Evolutionary conservation across 2,888 invertebrate species (phyloP).

Genomic region (Sclerodermus sp.): DNA sequence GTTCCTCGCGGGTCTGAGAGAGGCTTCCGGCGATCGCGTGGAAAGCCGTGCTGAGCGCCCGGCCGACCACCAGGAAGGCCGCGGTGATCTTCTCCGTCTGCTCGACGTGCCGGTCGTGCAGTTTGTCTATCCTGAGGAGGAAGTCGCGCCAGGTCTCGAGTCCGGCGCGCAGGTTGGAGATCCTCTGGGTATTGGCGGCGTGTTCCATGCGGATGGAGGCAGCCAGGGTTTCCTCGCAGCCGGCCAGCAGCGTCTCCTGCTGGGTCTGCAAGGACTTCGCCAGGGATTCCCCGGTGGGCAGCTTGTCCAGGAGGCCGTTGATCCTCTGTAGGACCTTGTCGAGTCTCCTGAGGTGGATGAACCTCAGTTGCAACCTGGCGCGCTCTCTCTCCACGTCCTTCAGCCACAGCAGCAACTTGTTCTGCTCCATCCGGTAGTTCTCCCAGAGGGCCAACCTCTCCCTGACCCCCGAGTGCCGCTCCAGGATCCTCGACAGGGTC

Average conservation of each 20-base stretch:
- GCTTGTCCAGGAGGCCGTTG: constrained; percentile 68
- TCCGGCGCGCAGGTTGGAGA: constrained; percentile 79
- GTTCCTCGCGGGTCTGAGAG: constrained; percentile 66
- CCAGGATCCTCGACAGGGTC: constrained; percentile 75
- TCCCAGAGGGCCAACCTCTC: constrained; percentile 77
- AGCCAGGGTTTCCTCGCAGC: constrained; percentile 76
- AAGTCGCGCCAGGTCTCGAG: constrained; percentile 81
- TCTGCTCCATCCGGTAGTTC: constrained; percentile 72
- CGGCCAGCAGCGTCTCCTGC: constrained; percentile 68
- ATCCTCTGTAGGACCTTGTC: constrained; percentile 72
- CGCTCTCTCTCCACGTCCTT: constrained; percentile 79
- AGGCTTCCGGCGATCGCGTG: constrained; percentile 63
- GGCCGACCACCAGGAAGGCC: constrained; percentile 68
- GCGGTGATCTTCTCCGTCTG: constrained; percentile 65
- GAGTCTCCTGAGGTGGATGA: constrained; percentile 76
- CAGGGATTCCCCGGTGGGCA: constrained; percentile 71
- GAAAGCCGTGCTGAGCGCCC: constrained; percentile 63
- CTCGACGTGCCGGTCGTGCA: constrained; percentile 68
- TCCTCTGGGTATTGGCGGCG: constrained; percentile 73
- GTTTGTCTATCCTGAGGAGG: constrained; percentile 67
- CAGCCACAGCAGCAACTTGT: constrained; percentile 75
- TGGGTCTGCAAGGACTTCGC: constrained; percentile 67
- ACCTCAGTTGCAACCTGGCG: constrained; percentile 75
- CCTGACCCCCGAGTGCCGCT: constrained; percentile 75
- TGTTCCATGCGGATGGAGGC: constrained; percentile 82